Conservation (phyloP, 2,888 invertebrate genomes). For the Rhyacophila evoluta region DNA sequence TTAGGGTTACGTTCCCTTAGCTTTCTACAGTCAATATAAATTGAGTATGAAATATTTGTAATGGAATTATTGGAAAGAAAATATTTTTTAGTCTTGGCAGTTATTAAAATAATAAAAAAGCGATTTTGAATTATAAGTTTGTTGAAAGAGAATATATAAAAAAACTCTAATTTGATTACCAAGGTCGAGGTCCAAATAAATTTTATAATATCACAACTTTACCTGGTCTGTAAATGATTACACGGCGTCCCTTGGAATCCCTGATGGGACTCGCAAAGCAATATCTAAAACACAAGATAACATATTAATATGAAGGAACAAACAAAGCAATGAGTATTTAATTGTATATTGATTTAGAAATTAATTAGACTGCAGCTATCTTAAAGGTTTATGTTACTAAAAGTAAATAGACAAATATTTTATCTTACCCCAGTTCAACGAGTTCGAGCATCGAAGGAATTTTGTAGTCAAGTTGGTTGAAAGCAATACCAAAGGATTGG, state of each 20-base stretch:
- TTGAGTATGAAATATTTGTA: too few species aligned
- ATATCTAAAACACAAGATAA: constrained; percentile 69
- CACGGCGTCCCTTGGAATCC: constrained; percentile 79
- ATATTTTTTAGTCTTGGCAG: too few species aligned
- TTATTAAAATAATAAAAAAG: too few species aligned
- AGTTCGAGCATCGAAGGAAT: constrained; percentile 79
- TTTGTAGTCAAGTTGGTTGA: constrained; percentile 78
- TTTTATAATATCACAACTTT: constrained; percentile 56
- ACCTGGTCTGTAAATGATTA: constrained; percentile 84
- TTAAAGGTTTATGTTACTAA: too few species aligned
- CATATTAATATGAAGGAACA: not conserved
- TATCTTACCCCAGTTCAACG: constrained; percentile 76
- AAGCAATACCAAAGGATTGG: constrained; percentile 81
- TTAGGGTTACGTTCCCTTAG: too few species aligned
- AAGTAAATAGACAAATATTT: not conserved
- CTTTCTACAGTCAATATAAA: too few species aligned
- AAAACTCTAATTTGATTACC: not conserved
- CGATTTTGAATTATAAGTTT: too few species aligned
- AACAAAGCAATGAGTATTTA: too few species aligned
- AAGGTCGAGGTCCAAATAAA: constrained; percentile 42
- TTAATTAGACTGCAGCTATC: too few species aligned
- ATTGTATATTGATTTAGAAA: too few species aligned
- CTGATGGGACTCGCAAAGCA: constrained; percentile 83
- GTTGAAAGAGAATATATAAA: too few species aligned
- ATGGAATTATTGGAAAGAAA: too few species aligned